Base-by-base conservation (phyloP, 2,888 invertebrate species). In the Fissipunctia ypsillon region DNA sequence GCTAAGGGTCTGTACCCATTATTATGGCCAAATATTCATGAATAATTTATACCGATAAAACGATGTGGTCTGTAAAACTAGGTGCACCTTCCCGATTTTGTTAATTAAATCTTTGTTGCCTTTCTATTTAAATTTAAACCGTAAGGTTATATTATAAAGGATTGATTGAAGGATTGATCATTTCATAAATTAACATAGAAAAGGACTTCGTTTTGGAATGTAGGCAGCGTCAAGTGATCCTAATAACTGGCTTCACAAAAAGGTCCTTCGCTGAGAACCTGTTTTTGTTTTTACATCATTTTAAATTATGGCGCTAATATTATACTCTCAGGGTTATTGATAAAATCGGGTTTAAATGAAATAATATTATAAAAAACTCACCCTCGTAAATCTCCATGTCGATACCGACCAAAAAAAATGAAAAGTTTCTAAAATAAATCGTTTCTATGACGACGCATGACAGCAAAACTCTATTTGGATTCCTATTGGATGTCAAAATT, bases 401-500 rank as follows among this genome's bases (percentile, higher is more conserved):
- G 90, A 91, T 91, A 90, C 94, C 93, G 92, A 91, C 92, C 93
- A 93, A 94, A 95, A 87, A 78, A 94, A 93, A 92, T 92, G 86
- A 94, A 93, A 95, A 94, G 92, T 94, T 93, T 89, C 89, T 94
- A 94, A 94, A 94, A 90, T 91, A 92, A 90, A 88, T 89, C 94
- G 96, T 96, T 96, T 96, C 96, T 96, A 96, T 96, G 96, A 94
- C 96, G 93, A 96, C 96, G 92, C 96, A 96, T 96, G 96, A 96
- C 95, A 94, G 94, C 91, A 93, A 93, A 90, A 93, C 93, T 91
- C 90, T 81, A 91, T 89, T 91, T 86, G 81, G 85, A 91, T 89
- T 93, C 90, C 79, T 87, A 93, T 93, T 93, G 93, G 87, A 67
- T 68, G 84, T 84, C 83, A 86, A 83, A 83, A 81, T 83, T 78